phyloP scores from a whole-genome alignment of 2,888 invertebrate species.

The Clunio marinus region DNA sequence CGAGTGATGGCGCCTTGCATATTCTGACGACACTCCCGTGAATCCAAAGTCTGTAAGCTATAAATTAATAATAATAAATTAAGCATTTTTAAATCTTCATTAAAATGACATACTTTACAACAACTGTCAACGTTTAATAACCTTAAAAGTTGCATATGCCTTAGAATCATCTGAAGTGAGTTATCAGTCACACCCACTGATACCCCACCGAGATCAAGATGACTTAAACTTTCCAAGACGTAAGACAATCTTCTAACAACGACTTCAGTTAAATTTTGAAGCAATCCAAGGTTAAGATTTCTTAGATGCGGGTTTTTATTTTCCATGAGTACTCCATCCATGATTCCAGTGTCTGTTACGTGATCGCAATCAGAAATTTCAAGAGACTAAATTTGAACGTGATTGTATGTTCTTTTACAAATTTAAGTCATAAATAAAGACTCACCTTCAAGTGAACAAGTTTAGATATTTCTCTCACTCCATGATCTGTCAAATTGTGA shows the following conservation, averaged over 20 bases:
- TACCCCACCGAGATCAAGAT: conserved; percentile 14
- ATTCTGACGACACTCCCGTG: conserved; percentile 10
- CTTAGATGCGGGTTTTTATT: conserved; percentile 1
- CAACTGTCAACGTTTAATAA: conserved; percentile 34
- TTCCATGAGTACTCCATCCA: conserved; percentile 14
- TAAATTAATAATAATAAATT: not conserved
- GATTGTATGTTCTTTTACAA: not conserved
- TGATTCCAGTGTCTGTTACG: conserved; percentile 27
- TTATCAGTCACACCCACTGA: conserved; percentile 28
- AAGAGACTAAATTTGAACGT: not conserved
- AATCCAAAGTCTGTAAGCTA: conserved; percentile 33
- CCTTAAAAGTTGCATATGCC: conserved; percentile 30
- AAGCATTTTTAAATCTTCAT: not conserved
- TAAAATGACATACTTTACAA: conserved; percentile 30
- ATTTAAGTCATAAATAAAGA: not conserved
- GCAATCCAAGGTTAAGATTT: conserved; percentile 3
- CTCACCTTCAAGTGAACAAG: conserved; percentile 7
- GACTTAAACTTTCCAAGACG: not conserved
- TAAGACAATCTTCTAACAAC: conserved; percentile 25
- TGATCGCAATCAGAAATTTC: conserved; percentile 36
- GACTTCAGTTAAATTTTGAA: conserved; percentile 15
- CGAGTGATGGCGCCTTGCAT: not conserved
- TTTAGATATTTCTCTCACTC: conserved; percentile 20
- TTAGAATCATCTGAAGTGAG: conserved; percentile 21
- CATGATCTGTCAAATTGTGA: conserved; percentile 32